Evolutionary conservation across 1,140 invertebrate species (phyloP).

Genomic region (Episyrphus balteatus): DNA sequence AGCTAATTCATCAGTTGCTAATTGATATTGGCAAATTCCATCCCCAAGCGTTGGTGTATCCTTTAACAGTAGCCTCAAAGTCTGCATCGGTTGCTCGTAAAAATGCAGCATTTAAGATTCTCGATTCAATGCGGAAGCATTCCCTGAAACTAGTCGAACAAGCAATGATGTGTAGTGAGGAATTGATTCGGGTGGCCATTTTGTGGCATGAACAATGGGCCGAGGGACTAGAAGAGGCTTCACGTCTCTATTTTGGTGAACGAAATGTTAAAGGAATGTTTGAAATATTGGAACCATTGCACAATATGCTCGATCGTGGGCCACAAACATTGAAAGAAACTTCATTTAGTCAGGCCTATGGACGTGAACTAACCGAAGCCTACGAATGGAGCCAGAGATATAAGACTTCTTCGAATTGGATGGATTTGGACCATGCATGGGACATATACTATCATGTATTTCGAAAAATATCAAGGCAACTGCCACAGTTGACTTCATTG

Average conservation of each 20-base stretch:
- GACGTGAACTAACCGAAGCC: constrained; percentile 84
- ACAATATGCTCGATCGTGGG: constrained; percentile 85
- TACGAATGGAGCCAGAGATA: constrained; percentile 88
- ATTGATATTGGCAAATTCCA: constrained; percentile 89
- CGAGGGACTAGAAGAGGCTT: constrained; percentile 96
- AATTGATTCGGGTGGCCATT: constrained; percentile 95
- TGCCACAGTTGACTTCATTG: constrained; percentile 77
- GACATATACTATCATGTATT: constrained; percentile 98
- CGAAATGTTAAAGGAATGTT: constrained; percentile 93
- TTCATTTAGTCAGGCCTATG: constrained; percentile 93
- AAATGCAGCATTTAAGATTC: constrained; percentile 87
- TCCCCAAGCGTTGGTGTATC: constrained; percentile 90
- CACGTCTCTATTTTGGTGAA: constrained; percentile 91
- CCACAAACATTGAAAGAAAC: constrained; percentile 94
- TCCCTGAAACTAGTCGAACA: constrained; percentile 85
- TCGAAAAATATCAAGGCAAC: constrained; percentile 83
- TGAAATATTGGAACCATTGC: constrained; percentile 85
- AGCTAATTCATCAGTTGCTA: constrained; percentile 84
- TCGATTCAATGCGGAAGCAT: constrained; percentile 93
- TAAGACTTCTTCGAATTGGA: constrained; percentile 69
- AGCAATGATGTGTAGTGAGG: constrained; percentile 89
- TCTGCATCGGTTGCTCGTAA: constrained; percentile 77
- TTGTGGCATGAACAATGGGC: constrained; percentile 99
- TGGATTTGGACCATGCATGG: constrained; percentile 96
- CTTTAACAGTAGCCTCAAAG: constrained; percentile 93